Conservation (phyloP, 2,797 vertebrate genomes). For the Spea hammondii region DNA sequence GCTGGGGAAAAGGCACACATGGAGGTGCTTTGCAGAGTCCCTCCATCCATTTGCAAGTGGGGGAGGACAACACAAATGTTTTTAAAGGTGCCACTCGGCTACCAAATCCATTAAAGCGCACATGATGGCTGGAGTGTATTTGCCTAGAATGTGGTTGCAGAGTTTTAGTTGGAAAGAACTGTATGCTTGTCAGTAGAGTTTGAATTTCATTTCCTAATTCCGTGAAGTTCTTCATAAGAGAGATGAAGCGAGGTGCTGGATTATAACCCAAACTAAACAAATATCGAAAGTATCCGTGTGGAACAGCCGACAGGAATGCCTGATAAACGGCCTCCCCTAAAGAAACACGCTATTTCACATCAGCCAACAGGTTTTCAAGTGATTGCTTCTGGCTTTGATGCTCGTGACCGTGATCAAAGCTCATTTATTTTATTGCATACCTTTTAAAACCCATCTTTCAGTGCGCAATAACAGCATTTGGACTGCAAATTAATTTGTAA, state of each 20-base stretch:
- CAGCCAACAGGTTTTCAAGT: background rate
- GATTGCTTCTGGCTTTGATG: constrained; percentile 20
- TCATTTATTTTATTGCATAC: constrained; percentile 18
- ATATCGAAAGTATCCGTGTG: constrained; percentile 13
- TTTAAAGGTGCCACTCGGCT: no score
- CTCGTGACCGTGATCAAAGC: constrained; percentile 11
- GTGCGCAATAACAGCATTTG: background rate
- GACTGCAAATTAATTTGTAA: constrained; percentile 21
- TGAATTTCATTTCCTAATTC: background rate
- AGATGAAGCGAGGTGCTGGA: background rate
- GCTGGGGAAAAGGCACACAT: no score
- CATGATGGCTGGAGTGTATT: no score
- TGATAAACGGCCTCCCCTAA: constrained; percentile 24
- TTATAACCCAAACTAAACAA: constrained; percentile 15
- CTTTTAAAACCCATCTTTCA: constrained; percentile 11
- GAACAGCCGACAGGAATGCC: constrained; percentile 18
- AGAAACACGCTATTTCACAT: constrained; percentile 14
- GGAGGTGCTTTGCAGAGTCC: no score
- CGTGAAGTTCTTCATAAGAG: background rate
- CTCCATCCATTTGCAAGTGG: no score
- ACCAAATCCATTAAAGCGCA: no score
- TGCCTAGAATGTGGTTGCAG: no score
- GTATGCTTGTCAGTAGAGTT: background rate
- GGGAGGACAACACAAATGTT: no score
- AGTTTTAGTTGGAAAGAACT: no score